A percentile compares a stretch with the other conserved stretches of the same genome.
These are phyloP conservation scores for Haemorhous mexicanus DNA, from an alignment of 2,113 vertebrate species.

Conservation along the genomic window DNA sequence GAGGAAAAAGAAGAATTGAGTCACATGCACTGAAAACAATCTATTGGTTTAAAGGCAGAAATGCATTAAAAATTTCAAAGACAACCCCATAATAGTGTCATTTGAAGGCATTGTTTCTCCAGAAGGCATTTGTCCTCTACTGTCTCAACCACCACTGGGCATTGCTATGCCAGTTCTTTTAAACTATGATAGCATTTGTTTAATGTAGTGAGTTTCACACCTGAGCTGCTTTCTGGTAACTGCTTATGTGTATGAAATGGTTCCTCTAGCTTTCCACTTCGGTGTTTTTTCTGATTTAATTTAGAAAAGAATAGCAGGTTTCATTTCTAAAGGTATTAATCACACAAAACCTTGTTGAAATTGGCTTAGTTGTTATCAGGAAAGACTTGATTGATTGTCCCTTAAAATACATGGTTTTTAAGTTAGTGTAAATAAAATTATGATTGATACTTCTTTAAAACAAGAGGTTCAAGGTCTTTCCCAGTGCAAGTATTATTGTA, in stretches of 20 bases:
- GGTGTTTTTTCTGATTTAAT: neutral
- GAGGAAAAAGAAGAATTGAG: neutral
- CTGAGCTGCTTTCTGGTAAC: neutral
- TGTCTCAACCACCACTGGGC: neutral
- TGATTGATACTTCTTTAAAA: neutral
- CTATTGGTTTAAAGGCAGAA: conserved; percentile 23
- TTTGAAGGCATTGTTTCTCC: neutral
- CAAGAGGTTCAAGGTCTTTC: neutral
- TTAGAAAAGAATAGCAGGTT: neutral
- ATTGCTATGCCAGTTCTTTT: neutral
- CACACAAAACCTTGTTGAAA: neutral
- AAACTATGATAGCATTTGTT: neutral
- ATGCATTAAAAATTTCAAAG: neutral
- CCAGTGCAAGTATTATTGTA: neutral
- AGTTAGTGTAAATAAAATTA: neutral
- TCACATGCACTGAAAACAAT: neutral
- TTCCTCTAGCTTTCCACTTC: neutral
- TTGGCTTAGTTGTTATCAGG: neutral
- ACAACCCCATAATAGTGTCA: neutral
- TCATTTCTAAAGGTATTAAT: neutral
- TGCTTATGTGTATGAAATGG: neutral
- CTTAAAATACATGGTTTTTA: neutral
- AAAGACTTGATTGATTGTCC: neutral
- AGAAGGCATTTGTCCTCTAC: neutral
- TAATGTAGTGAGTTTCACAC: neutral